Percentiles rank a stretch among this genome's conserved stretches.
Conservation (phyloP, 2,888 invertebrate genomes). For the Acronicta alni region DNA sequence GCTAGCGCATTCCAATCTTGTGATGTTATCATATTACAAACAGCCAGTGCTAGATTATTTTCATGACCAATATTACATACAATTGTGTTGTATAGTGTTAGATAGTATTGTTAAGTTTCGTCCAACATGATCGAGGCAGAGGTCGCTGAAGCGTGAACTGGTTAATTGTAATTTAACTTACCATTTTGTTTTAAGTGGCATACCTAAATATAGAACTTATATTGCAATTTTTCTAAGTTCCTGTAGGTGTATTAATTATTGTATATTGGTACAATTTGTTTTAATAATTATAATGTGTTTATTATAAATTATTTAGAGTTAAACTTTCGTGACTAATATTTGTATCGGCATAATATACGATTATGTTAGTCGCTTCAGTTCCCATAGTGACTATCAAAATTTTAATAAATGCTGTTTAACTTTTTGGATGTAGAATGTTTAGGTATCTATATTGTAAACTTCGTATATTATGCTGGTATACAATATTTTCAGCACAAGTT, state of each 20-base stretch:
- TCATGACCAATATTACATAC: slow-evolving; percentile 78
- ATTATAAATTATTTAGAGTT: slow-evolving; percentile 87
- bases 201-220: slow-evolving; percentile 88
- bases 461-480: slow-evolving; percentile 78
- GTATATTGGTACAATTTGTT: slow-evolving; percentile 88
- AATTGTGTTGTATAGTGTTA: slow-evolving; percentile 77
- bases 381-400: slow-evolving; percentile 30
- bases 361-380: slow-evolving; percentile 40
- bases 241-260: slow-evolving; percentile 88
- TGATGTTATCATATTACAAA: slow-evolving; percentile 52
- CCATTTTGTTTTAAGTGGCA: slow-evolving; percentile 84
- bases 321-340: slow-evolving; percentile 78
- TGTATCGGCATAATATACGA: slow-evolving; percentile 78
- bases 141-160: slow-evolving; percentile 66
- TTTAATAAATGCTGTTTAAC: slow-evolving; percentile 35
- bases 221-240: slow-evolving; percentile 89
- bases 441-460: slow-evolving; percentile 39
- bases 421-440: slow-evolving; percentile 39
- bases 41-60: slow-evolving; percentile 75
- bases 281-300: slow-evolving; percentile 85
- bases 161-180: slow-evolving; percentile 76
- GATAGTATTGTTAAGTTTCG: slow-evolving; percentile 75
- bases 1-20: slow-evolving; percentile 85
- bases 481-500: slow-evolving; percentile 85
- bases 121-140: slow-evolving; percentile 63